Evolutionary conservation across 2,113 vertebrate genomes (phyloP).

Genomic region (Marcusenius ussheri): DNA sequence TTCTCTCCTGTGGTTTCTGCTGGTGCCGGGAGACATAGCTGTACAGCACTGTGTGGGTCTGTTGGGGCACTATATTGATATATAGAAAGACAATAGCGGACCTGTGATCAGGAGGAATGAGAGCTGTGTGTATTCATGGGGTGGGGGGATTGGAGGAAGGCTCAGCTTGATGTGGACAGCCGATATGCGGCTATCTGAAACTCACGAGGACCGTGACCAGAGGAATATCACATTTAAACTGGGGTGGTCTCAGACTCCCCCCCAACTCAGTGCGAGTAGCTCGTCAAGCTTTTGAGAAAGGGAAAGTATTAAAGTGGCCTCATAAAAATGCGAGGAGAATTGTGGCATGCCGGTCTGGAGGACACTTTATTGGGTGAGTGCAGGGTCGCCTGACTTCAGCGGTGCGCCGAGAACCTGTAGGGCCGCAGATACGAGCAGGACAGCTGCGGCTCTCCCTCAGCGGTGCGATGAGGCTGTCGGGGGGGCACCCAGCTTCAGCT

Average conservation of each 20-base stretch:
- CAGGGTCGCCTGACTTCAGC: slow-evolving; percentile 45
- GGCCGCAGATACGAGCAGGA: slow-evolving; percentile 27
- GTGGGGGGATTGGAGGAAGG: not conserved
- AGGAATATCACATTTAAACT: slow-evolving; percentile 30
- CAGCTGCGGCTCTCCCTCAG: not conserved
- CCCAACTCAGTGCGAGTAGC: slow-evolving; percentile 45
- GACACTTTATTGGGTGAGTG: slow-evolving; percentile 50
- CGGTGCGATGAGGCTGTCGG: not conserved
- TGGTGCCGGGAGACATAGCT: not conserved
- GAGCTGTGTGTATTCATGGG: not conserved
- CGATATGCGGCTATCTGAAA: slow-evolving; percentile 29
- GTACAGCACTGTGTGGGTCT: not conserved
- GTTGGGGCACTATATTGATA: not conserved
- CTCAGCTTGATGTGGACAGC: slow-evolving; percentile 18
- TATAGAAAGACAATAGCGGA: not conserved
- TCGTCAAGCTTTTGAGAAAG: slow-evolving; percentile 18
- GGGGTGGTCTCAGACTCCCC: slow-evolving; percentile 52
- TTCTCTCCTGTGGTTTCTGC: not conserved
- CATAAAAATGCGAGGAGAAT: slow-evolving; percentile 55
- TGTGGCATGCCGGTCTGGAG: slow-evolving; percentile 15
- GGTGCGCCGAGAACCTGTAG: slow-evolving; percentile 18
- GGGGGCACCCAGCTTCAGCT: not conserved
- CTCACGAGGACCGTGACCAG: slow-evolving; percentile 21
- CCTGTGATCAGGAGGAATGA: not conserved
- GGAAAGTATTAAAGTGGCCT: slow-evolving; percentile 49